Conservation (phyloP, 1,140 invertebrate species). For the Schmidtea mediterranea region DNA sequence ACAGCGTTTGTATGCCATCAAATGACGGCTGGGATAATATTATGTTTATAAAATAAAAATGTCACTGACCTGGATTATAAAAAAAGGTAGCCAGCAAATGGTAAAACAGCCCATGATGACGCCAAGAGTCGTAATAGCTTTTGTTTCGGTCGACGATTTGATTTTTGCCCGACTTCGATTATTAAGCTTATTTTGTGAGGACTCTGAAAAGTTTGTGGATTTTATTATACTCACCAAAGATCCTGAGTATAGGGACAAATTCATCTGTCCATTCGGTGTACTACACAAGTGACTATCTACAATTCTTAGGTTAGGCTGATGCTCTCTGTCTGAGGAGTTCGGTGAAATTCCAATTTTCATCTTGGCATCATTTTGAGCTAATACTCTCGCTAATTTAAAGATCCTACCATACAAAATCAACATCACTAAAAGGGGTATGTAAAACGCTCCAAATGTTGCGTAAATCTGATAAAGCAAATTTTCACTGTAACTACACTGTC, state of each 20-base stretch:
- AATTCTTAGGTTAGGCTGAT: too few relatives aligned
- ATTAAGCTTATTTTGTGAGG: too few relatives aligned
- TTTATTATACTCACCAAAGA: too few relatives aligned
- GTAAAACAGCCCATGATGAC: constrained; percentile 74
- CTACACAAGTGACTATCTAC: too few relatives aligned
- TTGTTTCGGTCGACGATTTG: constrained; percentile 34
- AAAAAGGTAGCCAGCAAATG: constrained; percentile 74
- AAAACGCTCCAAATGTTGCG: constrained; percentile 31
- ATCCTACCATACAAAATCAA: constrained; percentile 22
- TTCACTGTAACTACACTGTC: constrained; percentile 58
- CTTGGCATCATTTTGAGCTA: constrained; percentile 1
- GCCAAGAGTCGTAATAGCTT: constrained; percentile 58
- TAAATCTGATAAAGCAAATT: constrained; percentile 48
- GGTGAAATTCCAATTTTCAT: not conserved
- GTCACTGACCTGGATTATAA: constrained; percentile 41
- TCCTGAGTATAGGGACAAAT: too few relatives aligned
- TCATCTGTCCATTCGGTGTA: too few relatives aligned
- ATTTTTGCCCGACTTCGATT: too few relatives aligned
- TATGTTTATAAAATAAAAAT: too few relatives aligned
- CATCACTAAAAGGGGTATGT: constrained; percentile 26
- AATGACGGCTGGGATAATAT: too few relatives aligned
- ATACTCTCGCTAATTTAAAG: constrained; percentile 4
- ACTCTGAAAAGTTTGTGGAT: too few relatives aligned
- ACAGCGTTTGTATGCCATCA: too few relatives aligned
- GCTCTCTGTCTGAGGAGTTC: too few relatives aligned